Conservation (phyloP, 2,888 invertebrate species). For the Sepioteuthis lessoniana region DNA sequence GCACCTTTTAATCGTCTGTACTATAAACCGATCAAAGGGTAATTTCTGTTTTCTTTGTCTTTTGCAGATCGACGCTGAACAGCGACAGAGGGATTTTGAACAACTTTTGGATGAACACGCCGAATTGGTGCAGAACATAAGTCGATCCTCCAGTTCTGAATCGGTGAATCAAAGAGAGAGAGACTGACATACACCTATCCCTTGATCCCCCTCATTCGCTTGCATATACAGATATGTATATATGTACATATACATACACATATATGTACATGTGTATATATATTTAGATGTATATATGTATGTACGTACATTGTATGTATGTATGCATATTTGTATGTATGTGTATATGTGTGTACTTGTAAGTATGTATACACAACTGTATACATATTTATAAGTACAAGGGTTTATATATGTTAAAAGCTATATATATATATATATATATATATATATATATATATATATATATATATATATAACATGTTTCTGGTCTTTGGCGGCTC, state of each 20-base stretch:
- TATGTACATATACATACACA: not conserved
- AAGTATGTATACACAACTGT: not conserved
- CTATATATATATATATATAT: conserved; percentile 35
- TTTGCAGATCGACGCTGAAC: conserved; percentile 66
- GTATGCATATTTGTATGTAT: not conserved
- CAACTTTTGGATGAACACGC: conserved; percentile 67
- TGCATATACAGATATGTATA: not conserved
- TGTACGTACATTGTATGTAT: not conserved
- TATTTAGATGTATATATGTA: not conserved
- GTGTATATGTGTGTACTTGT: not conserved
- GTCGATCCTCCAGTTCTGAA: conserved; percentile 62
- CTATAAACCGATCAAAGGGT: no score
- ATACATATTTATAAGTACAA: not conserved
- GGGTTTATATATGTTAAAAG: not conserved
- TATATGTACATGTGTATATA: not conserved
- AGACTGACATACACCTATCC: conserved; percentile 41
- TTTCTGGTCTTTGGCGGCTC: no score
- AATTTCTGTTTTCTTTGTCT: not conserved
- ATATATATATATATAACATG: not conserved
- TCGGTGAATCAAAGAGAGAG: conserved; percentile 53
- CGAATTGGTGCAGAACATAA: conserved; percentile 65
- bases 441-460: conserved; percentile 14
- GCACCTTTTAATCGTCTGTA: no score
- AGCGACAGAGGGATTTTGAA: conserved; percentile 65
- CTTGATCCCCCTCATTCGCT: not conserved